A percentile compares a stretch with the other conserved stretches of the same genome.
phyloP scores from a whole-genome alignment of 2,888 invertebrate genomes.

The Tiliacea citrago region DNA sequence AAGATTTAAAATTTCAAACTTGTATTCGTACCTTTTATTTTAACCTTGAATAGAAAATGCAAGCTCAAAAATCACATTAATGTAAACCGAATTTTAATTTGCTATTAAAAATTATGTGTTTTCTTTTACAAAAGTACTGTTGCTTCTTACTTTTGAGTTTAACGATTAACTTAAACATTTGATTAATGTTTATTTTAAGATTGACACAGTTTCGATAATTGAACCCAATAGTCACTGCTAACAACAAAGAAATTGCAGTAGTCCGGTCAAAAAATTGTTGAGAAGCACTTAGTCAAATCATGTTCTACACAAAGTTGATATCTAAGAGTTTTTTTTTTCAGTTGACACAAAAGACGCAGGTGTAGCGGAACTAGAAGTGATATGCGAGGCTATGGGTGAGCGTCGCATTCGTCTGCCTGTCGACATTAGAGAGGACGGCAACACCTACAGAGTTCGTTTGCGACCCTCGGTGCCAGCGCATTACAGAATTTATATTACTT shows the following conservation, averaged over 20 bases:
- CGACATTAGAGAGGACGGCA: conserved; percentile 94
- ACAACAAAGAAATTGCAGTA: too few species aligned
- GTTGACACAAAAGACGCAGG: conserved; percentile 96
- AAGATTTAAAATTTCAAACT: too few species aligned
- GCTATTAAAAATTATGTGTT: background rate
- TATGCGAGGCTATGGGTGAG: conserved; percentile 96
- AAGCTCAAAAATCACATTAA: background rate
- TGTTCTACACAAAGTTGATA: background rate
- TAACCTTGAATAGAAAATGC: too few species aligned
- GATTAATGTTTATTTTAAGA: too few species aligned
- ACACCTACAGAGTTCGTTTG: conserved; percentile 95
- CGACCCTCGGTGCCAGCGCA: conserved; percentile 96
- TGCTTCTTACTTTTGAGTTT: too few species aligned
- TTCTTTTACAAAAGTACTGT: background rate
- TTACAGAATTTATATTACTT: conserved; percentile 93
- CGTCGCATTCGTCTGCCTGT: conserved; percentile 93
- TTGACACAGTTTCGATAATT: too few species aligned
- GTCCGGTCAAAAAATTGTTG: background rate
- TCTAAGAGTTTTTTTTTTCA: conserved; percentile 72
- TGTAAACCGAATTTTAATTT: background rate
- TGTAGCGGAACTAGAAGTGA: conserved; percentile 96
- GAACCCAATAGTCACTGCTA: background rate
- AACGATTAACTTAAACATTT: too few species aligned
- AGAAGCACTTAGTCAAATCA: too few species aligned
- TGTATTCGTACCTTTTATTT: too few species aligned